Conservation (phyloP, 2,888 invertebrate genomes). For the Peribatodes rhomboidaria region DNA sequence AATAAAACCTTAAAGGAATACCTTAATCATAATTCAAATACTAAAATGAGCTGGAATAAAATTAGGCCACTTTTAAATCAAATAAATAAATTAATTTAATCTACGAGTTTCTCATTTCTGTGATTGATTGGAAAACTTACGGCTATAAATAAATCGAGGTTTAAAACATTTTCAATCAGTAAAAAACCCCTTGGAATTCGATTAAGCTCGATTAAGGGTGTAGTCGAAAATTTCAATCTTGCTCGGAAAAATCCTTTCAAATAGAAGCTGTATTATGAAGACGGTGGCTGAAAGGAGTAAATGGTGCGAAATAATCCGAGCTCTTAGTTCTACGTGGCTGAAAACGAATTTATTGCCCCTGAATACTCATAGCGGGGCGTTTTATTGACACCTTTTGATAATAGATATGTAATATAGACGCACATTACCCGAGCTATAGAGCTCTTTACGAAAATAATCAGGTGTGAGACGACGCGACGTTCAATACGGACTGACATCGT, state of each 20-base stretch:
- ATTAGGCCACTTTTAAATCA: slow-evolving; percentile 15
- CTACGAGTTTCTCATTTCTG: slow-evolving; percentile 31
- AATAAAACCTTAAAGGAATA: no score
- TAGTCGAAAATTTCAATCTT: slow-evolving; percentile 76
- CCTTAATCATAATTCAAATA: no score
- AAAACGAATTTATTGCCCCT: slow-evolving; percentile 83
- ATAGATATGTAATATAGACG: slow-evolving; percentile 37
- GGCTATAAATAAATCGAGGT: slow-evolving; percentile 38
- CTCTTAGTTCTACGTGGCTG: slow-evolving; percentile 83
- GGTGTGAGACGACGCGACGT: slow-evolving; percentile 10
- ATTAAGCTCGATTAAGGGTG: slow-evolving; percentile 67
- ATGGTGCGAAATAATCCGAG: slow-evolving; percentile 84
- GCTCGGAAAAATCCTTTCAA: slow-evolving; percentile 73
- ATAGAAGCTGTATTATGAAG: slow-evolving; percentile 78
- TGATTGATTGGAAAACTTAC: slow-evolving; percentile 38
- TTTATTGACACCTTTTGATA: slow-evolving; percentile 77
- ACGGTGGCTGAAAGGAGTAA: slow-evolving; percentile 82
- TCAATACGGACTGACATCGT: slow-evolving; percentile 5
- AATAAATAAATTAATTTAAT: slow-evolving; percentile 31
- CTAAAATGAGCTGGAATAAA: slow-evolving; percentile 6
- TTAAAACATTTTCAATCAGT: slow-evolving; percentile 43
- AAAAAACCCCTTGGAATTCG: slow-evolving; percentile 64
- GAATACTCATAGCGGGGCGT: slow-evolving; percentile 71
- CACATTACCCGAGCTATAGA: slow-evolving; percentile 17
- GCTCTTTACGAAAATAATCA: slow-evolving; percentile 14